Conservation (phyloP, 1,140 invertebrate species). For the Meloidogyne floridensis region DNA sequence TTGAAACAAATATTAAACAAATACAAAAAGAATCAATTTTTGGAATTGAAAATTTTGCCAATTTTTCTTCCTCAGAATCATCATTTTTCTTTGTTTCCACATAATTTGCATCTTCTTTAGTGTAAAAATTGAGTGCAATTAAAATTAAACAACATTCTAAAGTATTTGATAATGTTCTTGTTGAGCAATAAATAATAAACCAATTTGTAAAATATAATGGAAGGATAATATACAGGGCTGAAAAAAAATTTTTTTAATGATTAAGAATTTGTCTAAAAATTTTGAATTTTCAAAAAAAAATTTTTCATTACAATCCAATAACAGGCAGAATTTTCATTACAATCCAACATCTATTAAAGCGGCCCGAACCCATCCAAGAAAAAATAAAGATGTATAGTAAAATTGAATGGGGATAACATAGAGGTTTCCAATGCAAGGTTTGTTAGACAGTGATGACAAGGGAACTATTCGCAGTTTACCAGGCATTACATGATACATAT, state of each 20-base stretch:
- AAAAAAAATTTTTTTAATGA: slow-evolving; percentile 8
- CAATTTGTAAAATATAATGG: slow-evolving; percentile 43
- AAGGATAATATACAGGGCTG: slow-evolving; percentile 18
- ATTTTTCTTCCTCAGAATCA: background rate
- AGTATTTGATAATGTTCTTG: slow-evolving; percentile 44
- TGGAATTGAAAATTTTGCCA: background rate
- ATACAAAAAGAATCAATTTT: background rate
- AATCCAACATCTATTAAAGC: no score
- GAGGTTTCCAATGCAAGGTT: no score
- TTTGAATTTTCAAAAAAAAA: no score
- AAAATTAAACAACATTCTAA: slow-evolving; percentile 38
- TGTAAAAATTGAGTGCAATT: slow-evolving; percentile 44
- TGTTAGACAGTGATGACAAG: no score
- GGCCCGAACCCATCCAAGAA: no score
- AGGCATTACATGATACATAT: no score
- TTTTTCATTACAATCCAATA: no score
- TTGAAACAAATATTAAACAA: slow-evolving; percentile 23
- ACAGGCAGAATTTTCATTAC: no score
- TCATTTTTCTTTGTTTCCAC: background rate
- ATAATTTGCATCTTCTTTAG: background rate
- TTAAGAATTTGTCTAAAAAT: no score
- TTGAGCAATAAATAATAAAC: slow-evolving; percentile 47
- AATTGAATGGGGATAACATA: no score
- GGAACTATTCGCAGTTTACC: no score
- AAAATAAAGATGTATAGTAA: no score